Evolutionary conservation across 2,888 invertebrate species (phyloP), one percentile per base, ranked within the genome.

Genomic region (Tinea semifulvella): DNA sequence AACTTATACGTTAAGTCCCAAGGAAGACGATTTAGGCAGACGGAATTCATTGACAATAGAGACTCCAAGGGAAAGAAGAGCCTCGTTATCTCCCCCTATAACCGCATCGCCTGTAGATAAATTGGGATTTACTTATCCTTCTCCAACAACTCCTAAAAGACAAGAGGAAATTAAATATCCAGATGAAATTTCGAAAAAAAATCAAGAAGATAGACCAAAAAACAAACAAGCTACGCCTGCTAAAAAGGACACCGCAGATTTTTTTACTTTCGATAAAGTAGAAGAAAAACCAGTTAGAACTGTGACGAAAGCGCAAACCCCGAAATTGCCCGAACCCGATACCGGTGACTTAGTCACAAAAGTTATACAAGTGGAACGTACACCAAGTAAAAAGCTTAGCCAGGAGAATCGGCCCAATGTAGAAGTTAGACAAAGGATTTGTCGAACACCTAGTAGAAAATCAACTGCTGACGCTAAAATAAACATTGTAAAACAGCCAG

Each of bases 391-490:
- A 56, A 80, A 75, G 52, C 31, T 75, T 16, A 31, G 57, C 39
- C 54, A 61, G 35, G 77, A 80, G 22, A 70, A 65, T 50, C 79
- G 68, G 49, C 77, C 80, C 6, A 54, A 52, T 2, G 74, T 79
- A 3, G 75, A 76, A 67, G 52, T 77, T 38, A 63, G 79, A 49
- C 73, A 76, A 57, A 63, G 79, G 49, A 64, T 80, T 46, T 74
- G 76, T 2, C 64, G 79, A 53, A 80, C 80, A 49, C 79, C 80
- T 5, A 80, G 80, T 50, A 68, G 64, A 53, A 79, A 73, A 57
- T 48, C 63, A 42, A 50, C 64, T 43, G 48, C 56, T 26, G 77
- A 76, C 45, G 47, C 55, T 18, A 76, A 66, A 47, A 69, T 75
- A n/a, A 52, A 52, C 13, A 50, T 73, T 40, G 43, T 48, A 3